Base-by-base conservation (phyloP, 2,797 vertebrate genomes). In the Cyprinella venusta region DNA sequence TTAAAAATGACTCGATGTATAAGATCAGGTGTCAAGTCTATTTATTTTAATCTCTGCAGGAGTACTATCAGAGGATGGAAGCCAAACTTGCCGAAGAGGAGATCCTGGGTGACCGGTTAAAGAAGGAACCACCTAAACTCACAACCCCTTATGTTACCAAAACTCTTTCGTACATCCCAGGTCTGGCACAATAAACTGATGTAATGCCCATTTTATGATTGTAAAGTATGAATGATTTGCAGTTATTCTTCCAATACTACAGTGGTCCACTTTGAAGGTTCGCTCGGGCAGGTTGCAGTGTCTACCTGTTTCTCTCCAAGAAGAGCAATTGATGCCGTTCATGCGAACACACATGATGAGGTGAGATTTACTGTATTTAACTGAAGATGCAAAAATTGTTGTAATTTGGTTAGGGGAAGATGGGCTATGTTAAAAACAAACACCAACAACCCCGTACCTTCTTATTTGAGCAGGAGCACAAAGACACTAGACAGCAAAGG, bases 211-310 rank as follows among this genome's bases (percentile, higher is more conserved):
- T 76, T 70, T 79, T 61, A 26, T 19, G 1, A 6, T 5, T 8
- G 24, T 16, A 9, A 33, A 10, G 21, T 77, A 16, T 36, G 10
- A 56, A 16, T 45, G 38, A 9, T 16, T 54, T 30, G 7, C 5
- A 15, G 10, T 40, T 40, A 65, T 54, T 10, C 12, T 9, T 83
- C 33, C 83, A 5, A 15, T 89, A 5, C 83, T 88, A 26, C 87
- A 99, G 98, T 99, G 87, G 95, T 99, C 83, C 97, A 98, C 87
- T 97, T 99, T 0, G 96, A 98, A 4, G 98, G 98, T 36, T 99
- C 97, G 0, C 88, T 99, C 87, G 98, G 98, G 86, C 98, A 99
- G 90, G 98, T 99, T 0, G 96, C 97, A 0, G 95, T 99, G 80
- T 99, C 98, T 0, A 99, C 98, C 0, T 99, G 98, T 90, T 97